A percentile compares a stretch with the other conserved stretches of the same genome.
phyloP scores from a whole-genome alignment of 23 tunicate species.

The Trididemnum clinides region DNA sequence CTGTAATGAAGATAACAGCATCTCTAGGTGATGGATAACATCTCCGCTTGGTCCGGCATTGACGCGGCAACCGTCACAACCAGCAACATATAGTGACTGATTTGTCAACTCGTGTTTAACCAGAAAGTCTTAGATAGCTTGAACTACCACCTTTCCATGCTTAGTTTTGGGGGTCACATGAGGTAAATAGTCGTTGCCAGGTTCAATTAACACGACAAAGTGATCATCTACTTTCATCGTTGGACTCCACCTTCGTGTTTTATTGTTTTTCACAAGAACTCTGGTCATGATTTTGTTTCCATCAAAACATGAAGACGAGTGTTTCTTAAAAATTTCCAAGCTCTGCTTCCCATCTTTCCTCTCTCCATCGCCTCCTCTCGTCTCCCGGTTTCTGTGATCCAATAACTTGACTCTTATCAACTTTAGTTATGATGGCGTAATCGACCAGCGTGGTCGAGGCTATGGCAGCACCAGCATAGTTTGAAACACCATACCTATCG shows the following conservation, averaged over 20 bases:
- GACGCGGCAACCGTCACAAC: too few relatives aligned
- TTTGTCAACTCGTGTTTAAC: too few relatives aligned
- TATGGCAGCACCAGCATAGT: not conserved
- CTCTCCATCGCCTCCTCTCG: not conserved
- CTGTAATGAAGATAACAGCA: too few relatives aligned
- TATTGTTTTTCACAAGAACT: slow-evolving; percentile 11
- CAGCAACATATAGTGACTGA: too few relatives aligned
- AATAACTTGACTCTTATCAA: not conserved
- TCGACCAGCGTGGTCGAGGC: not conserved
- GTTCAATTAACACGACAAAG: too few relatives aligned
- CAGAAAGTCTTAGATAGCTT: too few relatives aligned
- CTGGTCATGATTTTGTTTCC: slow-evolving; percentile 1
- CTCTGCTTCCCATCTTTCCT: not conserved
- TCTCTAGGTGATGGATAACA: too few relatives aligned
- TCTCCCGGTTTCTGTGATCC: not conserved
- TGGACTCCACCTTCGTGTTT: slow-evolving; percentile 24
- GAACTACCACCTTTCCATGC: too few relatives aligned
- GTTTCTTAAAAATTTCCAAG: not conserved
- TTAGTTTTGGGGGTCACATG: too few relatives aligned
- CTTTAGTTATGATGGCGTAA: not conserved
- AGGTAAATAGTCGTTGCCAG: too few relatives aligned
- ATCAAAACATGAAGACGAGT: slow-evolving; percentile 6
- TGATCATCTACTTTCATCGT: too few relatives aligned
- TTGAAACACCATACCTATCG: not conserved
- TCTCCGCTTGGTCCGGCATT: too few relatives aligned